These are phyloP conservation scores for Notarius quadriscutis DNA, from an alignment of 2,113 vertebrate species.

Conservation along the genomic window DNA sequence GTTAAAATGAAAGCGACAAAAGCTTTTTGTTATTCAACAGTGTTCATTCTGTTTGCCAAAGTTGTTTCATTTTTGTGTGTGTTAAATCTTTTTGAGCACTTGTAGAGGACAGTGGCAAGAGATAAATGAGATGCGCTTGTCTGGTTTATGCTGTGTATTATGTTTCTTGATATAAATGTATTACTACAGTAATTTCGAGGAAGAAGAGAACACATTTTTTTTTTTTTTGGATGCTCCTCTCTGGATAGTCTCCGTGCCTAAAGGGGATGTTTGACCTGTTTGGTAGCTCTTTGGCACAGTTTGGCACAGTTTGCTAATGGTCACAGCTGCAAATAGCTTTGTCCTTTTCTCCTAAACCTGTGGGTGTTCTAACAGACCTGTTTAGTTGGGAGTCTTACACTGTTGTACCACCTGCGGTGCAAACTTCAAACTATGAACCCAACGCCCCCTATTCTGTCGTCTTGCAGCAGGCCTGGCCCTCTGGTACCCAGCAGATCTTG, in stretches of 20 bases:
- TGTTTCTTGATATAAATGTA: not conserved
- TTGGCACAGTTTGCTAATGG: constrained; percentile 46
- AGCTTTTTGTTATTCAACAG: constrained; percentile 39
- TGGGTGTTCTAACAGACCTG: constrained; percentile 26
- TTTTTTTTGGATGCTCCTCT: not conserved
- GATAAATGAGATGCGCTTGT: constrained; percentile 20
- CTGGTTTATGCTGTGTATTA: constrained; percentile 1
- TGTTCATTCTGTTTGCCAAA: constrained; percentile 24
- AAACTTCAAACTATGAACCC: not conserved
- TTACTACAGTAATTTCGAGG: not conserved
- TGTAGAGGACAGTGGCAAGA: not conserved
- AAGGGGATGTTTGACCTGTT: constrained; percentile 45
- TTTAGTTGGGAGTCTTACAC: constrained; percentile 2
- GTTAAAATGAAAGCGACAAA: constrained; percentile 31
- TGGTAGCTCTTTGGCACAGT: constrained; percentile 46
- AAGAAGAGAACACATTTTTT: not conserved
- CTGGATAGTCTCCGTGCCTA: constrained; percentile 12
- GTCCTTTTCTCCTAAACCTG: constrained; percentile 48
- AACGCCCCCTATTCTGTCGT: not conserved
- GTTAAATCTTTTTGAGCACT: constrained; percentile 9
- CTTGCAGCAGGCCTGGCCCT: constrained; percentile 93
- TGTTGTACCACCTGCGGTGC: not conserved
- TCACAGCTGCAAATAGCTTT: constrained; percentile 51
- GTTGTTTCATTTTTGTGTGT: constrained; percentile 19
- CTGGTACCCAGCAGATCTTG: constrained; percentile 95